phyloP scores from a whole-genome alignment of 2,888 invertebrate genomes.

The Amaurobius ferox region DNA sequence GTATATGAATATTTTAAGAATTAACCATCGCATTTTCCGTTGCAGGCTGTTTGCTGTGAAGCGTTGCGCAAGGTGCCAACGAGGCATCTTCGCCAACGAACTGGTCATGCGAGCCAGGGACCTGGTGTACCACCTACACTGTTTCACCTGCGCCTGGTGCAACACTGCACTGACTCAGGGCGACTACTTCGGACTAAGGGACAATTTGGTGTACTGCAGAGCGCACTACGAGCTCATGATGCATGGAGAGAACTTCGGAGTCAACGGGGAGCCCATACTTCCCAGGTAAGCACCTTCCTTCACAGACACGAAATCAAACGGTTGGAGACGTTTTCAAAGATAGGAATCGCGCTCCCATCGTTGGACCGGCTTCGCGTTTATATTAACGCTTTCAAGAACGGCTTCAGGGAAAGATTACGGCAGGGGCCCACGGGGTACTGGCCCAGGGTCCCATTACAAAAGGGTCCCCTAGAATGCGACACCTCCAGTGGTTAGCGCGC shows the following conservation, averaged over 20 bases:
- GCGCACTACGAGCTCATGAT: conserved; percentile 84
- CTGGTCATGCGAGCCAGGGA: conserved; percentile 96
- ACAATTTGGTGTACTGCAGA: conserved; percentile 85
- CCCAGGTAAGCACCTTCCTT: conserved; percentile 2
- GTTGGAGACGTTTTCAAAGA: no score
- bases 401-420: no score
- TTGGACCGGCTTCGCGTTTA: no score
- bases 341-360: no score
- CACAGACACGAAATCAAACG: no score
- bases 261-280: conserved; percentile 2
- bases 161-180: conserved; percentile 91
- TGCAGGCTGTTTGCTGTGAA: conserved; percentile 87
- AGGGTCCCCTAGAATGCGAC: no score
- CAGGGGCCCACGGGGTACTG: no score
- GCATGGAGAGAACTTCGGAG: conserved; percentile 74
- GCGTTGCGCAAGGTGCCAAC: conserved; percentile 91
- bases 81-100: conserved; percentile 92
- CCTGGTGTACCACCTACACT: conserved; percentile 94
- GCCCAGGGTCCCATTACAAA: no score
- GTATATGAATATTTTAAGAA: no score
- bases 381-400: no score
- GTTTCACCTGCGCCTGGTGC: conserved; percentile 95
- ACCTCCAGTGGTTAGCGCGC: no score
- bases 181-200: conserved; percentile 93
- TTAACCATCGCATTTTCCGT: no score